Conservation (phyloP, 2,888 invertebrate species). For the Lithophane ornitopus region DNA sequence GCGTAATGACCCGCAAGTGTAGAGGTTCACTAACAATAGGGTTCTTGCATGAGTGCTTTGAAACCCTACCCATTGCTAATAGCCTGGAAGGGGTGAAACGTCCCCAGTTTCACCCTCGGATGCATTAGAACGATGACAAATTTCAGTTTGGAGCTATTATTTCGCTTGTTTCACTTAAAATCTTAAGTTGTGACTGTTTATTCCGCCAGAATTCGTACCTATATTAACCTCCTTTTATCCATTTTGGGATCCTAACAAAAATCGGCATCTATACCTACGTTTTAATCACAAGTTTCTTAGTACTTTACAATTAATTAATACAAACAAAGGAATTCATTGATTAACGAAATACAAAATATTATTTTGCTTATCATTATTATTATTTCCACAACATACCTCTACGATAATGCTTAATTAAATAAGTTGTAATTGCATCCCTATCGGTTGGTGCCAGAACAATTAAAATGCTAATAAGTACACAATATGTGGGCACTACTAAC, state of each 20-base stretch:
- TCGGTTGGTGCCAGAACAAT: conserved; percentile 35
- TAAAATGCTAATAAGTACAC: conserved; percentile 47
- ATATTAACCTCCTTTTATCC: neutral
- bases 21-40: conserved; percentile 70
- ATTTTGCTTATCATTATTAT: conserved; percentile 1
- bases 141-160: conserved; percentile 67
- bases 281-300: neutral
- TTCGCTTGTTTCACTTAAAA: conserved; percentile 60
- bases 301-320: conserved; percentile 3
- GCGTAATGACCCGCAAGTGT: conserved; percentile 66
- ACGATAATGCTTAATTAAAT: conserved; percentile 41
- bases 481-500: conserved; percentile 41
- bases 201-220: neutral
- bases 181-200: conserved; percentile 23
- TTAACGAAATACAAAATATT: conserved; percentile 12
- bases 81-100: conserved; percentile 64
- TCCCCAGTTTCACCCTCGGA: conserved; percentile 62
- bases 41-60: conserved; percentile 60
- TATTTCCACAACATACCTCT: neutral
- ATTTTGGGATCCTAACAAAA: neutral
- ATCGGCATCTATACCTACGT: neutral
- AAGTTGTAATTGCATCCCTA: conserved; percentile 19
- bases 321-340: conserved; percentile 2
- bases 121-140: conserved; percentile 56
- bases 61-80: conserved; percentile 70